Conservation (phyloP, 2,113 vertebrate genomes). For the Burhinus bistriatus region DNA sequence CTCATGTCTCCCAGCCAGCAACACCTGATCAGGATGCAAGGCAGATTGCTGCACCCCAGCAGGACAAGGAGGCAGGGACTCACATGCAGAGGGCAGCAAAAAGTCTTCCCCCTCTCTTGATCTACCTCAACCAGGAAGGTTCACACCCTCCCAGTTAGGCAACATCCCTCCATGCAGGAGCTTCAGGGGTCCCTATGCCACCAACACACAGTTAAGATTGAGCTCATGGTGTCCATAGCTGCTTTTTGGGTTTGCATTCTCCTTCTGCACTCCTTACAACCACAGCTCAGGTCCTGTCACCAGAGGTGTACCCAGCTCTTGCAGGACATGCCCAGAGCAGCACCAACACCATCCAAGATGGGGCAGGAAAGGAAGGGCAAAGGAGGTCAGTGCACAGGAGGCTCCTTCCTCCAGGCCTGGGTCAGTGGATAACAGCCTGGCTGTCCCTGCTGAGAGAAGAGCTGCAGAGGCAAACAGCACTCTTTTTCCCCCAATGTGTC, state of each 20-base stretch:
- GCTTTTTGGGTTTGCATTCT: not conserved
- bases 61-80: not conserved
- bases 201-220: not conserved
- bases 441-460: not conserved
- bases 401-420: not conserved
- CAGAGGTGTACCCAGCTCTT: not conserved
- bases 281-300: not conserved
- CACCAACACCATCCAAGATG: not conserved
- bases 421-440: not conserved
- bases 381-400: not conserved
- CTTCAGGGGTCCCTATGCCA: not conserved
- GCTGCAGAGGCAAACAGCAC: not conserved
- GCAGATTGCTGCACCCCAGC: not conserved
- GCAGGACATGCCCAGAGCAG: not conserved
- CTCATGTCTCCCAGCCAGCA: not conserved
- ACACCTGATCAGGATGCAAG: not conserved
- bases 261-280: not conserved
- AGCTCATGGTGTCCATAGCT: not conserved
- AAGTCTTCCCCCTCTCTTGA: not conserved
- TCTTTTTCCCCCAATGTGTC: not conserved
- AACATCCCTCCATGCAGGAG: not conserved
- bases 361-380: not conserved
- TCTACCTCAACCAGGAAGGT: not conserved
- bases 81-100: not conserved
- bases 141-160: not conserved